Percentiles rank a stretch among this genome's conserved stretches.
Evolutionary conservation across 2,888 invertebrate species (phyloP).

Genomic region (Drosophila phalerata): DNA sequence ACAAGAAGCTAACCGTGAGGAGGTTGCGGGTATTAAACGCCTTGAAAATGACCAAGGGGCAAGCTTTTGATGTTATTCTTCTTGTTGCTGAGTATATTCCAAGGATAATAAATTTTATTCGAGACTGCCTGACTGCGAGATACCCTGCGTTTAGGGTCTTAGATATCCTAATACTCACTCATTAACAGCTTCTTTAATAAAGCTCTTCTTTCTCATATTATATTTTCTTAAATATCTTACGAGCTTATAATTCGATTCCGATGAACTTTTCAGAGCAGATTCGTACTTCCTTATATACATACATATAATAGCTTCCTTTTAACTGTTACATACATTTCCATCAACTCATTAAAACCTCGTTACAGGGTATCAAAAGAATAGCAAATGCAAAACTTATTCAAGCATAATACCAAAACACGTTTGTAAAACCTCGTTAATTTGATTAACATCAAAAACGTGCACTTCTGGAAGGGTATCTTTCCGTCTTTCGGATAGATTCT

Average conservation of each 20-base stretch:
- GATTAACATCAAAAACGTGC: slow-evolving; percentile 3
- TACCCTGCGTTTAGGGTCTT: background rate
- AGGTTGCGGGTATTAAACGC: slow-evolving; percentile 31
- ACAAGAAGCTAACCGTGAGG: slow-evolving; percentile 38
- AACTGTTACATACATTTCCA: background rate
- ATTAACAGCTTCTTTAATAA: no score
- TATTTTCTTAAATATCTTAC: no score
- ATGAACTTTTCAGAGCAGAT: no score
- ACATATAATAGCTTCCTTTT: no score
- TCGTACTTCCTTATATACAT: no score
- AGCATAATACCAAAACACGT: background rate
- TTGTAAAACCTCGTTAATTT: background rate
- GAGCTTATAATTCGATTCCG: no score
- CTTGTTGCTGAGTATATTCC: slow-evolving; percentile 34
- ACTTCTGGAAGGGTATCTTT: background rate
- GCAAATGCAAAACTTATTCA: slow-evolving; percentile 37
- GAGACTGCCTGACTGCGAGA: background rate
- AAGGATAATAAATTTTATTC: slow-evolving; percentile 5
- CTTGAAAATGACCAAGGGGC: slow-evolving; percentile 47
- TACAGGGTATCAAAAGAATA: background rate
- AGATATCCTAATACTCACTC: background rate
- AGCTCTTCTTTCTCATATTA: no score
- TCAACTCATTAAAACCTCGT: background rate
- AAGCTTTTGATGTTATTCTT: slow-evolving; percentile 15
- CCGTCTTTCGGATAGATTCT: background rate